These are phyloP conservation scores for Coelogynopora nodosa DNA, from an alignment of 2,888 invertebrate genomes.

Conservation along the genomic window DNA sequence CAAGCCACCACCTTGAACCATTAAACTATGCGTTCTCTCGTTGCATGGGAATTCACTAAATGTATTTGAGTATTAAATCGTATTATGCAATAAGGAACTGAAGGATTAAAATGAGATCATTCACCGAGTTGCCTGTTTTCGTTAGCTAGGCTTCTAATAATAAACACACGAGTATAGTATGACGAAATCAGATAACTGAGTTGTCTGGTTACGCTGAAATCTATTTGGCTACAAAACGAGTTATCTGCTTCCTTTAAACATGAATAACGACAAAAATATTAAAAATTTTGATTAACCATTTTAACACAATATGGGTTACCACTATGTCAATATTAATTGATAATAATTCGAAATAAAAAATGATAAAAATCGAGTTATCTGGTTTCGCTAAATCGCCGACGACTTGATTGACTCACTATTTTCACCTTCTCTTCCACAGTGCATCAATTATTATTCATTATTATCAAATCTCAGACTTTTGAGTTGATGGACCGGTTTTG, in stretches of 20 bases:
- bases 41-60: too few species aligned
- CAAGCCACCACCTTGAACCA: too few species aligned
- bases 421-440: too few species aligned
- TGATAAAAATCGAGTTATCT: not conserved
- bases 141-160: slow-evolving; percentile 11
- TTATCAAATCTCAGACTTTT: too few species aligned
- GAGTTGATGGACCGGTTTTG: too few species aligned
- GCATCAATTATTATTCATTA: too few species aligned
- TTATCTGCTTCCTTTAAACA: not conserved
- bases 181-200: slow-evolving; percentile 12
- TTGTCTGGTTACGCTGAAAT: slow-evolving; percentile 12
- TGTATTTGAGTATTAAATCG: not conserved
- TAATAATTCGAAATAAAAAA: not conserved
- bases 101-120: slow-evolving; percentile 11
- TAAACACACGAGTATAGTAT: slow-evolving; percentile 10
- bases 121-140: not conserved
- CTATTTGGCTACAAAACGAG: slow-evolving; percentile 28
- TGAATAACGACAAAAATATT: not conserved
- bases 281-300: not conserved
- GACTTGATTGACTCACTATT: too few species aligned
- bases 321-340: not conserved
- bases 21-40: too few species aligned
- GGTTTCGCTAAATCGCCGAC: slow-evolving; percentile 7
- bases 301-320: not conserved
- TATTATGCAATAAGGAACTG: not conserved